Evolutionary conservation across 2,888 invertebrate species (phyloP).

Genomic region (Fragum whitleyi): DNA sequence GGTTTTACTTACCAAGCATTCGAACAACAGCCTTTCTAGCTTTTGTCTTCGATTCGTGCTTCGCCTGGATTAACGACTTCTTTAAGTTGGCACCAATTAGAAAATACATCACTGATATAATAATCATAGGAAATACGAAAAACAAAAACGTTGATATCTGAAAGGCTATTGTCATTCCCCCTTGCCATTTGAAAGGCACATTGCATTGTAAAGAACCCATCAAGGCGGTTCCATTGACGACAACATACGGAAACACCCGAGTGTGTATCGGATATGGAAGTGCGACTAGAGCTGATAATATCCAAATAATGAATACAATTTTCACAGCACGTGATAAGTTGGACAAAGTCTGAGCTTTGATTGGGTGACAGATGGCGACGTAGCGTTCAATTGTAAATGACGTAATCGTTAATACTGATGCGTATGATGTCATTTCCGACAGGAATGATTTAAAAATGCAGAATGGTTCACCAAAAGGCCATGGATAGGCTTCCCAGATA

Average conservation of each 20-base stretch:
- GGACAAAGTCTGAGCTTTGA: constrained; percentile 93
- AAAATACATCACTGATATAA: constrained; percentile 91
- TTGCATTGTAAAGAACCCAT: constrained; percentile 77
- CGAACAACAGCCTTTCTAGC: constrained; percentile 76
- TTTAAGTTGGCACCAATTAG: constrained; percentile 77
- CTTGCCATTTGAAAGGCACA: constrained; percentile 72
- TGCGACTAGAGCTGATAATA: constrained; percentile 91
- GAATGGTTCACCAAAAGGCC: constrained; percentile 85
- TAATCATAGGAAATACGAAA: constrained; percentile 90
- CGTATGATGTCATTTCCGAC: constrained; percentile 90
- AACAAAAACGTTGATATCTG: constrained; percentile 93
- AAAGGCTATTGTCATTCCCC: constrained; percentile 86
- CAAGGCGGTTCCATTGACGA: constrained; percentile 65
- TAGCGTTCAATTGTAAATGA: constrained; percentile 96
- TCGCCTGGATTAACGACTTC: constrained; percentile 25
- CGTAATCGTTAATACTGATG: constrained; percentile 95
- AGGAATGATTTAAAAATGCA: constrained; percentile 86
- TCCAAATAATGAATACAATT: constrained; percentile 88
- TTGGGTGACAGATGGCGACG: constrained; percentile 95
- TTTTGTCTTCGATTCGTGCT: constrained; percentile 63
- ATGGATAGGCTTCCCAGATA: constrained; percentile 86
- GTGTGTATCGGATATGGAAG: constrained; percentile 81
- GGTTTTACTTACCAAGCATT: constrained; percentile 78
- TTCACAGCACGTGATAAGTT: constrained; percentile 91
- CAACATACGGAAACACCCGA: constrained; percentile 72